These are phyloP conservation scores for Cyclophora albipunctata DNA, from an alignment of 2,888 invertebrate genomes.

Conservation along the genomic window DNA sequence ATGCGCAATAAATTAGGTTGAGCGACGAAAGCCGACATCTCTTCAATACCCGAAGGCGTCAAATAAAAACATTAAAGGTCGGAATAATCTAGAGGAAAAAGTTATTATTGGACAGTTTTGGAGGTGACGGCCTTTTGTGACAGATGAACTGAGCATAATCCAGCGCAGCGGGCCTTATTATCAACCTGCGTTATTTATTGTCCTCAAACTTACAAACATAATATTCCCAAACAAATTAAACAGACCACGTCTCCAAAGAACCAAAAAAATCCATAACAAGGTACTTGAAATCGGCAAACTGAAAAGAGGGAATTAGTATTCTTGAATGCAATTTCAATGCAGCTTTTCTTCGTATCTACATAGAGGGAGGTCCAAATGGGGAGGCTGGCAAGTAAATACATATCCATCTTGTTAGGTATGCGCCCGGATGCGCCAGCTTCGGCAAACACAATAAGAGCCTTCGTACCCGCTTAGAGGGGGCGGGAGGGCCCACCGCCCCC, in stretches of 20 bases:
- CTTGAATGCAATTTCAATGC: conserved; percentile 72
- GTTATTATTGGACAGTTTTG: conserved; percentile 64
- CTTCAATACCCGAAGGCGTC: conserved; percentile 63
- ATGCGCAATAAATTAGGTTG: conserved; percentile 67
- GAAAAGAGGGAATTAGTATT: conserved; percentile 64
- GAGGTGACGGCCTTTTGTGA: conserved; percentile 39
- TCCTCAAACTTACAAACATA: too few species aligned
- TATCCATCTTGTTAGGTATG: conserved; percentile 76
- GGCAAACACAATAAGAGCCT: conserved; percentile 75
- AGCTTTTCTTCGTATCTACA: conserved; percentile 50
- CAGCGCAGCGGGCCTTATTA: too few species aligned
- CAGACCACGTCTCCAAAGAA: too few species aligned
- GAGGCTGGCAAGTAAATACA: conserved; percentile 53
- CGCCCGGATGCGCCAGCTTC: conserved; percentile 74
- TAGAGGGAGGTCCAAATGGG: conserved; percentile 58
- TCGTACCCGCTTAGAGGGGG: conserved; percentile 32
- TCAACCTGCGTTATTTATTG: too few species aligned
- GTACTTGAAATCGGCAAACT: conserved; percentile 27
- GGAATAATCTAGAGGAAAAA: conserved; percentile 68
- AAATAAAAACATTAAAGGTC: conserved; percentile 74
- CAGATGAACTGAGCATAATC: too few species aligned
- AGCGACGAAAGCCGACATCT: conserved; percentile 67
- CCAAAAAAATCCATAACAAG: too few species aligned
- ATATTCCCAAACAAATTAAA: too few species aligned
- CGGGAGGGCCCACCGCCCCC: conserved; percentile 27